Evolutionary conservation across 2,113 vertebrate genomes (phyloP).

Genomic region (Oryzias curvinotus): DNA sequence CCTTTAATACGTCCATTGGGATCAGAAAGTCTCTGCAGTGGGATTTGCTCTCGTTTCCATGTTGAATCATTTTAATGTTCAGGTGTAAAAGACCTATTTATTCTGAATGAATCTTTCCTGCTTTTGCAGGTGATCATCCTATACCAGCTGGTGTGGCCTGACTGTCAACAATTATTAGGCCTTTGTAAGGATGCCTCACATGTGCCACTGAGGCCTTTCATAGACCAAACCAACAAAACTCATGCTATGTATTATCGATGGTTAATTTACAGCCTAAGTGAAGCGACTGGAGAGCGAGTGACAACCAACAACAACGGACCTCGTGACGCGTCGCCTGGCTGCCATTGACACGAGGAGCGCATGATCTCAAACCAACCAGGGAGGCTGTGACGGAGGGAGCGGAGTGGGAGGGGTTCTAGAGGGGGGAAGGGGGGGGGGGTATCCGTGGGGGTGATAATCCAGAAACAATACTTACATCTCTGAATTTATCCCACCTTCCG

Average conservation of each 20-base stretch:
- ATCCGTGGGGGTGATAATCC: background rate
- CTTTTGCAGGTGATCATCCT: slow-evolving; percentile 17
- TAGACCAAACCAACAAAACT: background rate
- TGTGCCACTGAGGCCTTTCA: slow-evolving; percentile 34
- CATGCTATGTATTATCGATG: background rate
- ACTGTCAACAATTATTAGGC: slow-evolving; percentile 50
- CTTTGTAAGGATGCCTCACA: slow-evolving; percentile 4
- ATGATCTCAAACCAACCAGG: slow-evolving; percentile 55
- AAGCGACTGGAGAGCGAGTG: slow-evolving; percentile 38
- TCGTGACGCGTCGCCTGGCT: slow-evolving; percentile 53
- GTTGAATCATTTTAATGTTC: background rate
- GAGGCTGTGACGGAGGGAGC: background rate
- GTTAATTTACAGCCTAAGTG: slow-evolving; percentile 29
- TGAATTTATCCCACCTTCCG: slow-evolving; percentile 94
- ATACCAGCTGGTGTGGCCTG: background rate
- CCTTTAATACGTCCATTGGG: slow-evolving; percentile 15
- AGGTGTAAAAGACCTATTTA: background rate
- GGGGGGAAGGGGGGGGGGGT: background rate
- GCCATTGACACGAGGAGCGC: slow-evolving; percentile 60
- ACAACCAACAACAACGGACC: slow-evolving; percentile 47
- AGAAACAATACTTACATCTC: slow-evolving; percentile 86
- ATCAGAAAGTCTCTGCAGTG: background rate
- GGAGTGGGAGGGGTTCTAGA: background rate
- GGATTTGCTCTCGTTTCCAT: slow-evolving; percentile 8
- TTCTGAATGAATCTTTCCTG: too few relatives aligned